Conservation (phyloP, 2,797 vertebrate species). For the Coracias cyanogaster region DNA sequence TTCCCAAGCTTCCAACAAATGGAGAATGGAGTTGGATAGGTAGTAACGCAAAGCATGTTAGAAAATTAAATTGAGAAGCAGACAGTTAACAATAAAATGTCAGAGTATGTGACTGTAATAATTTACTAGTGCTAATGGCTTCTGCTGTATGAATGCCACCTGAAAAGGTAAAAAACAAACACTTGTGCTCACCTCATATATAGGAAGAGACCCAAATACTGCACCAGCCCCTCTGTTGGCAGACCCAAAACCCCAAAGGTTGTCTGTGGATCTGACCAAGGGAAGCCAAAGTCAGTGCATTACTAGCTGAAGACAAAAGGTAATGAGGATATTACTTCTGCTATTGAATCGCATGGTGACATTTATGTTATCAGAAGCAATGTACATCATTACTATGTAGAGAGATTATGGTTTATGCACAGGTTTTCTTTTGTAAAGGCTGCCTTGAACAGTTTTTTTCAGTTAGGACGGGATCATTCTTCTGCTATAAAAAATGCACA, state of each 20-base stretch:
- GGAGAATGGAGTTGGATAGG: background rate
- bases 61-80: constrained; percentile 39
- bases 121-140: background rate
- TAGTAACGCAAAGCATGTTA: background rate
- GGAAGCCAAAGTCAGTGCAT: constrained; percentile 16
- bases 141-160: background rate
- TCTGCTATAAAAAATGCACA: background rate
- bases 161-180: background rate
- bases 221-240: constrained; percentile 67
- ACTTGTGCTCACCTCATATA: constrained; percentile 72
- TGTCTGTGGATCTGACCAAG: constrained; percentile 53
- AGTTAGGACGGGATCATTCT: background rate
- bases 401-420: background rate
- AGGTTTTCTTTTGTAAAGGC: background rate
- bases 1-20: background rate
- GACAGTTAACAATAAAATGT: background rate
- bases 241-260: constrained; percentile 33
- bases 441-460: background rate
- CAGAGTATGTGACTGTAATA: background rate
- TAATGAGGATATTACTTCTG: background rate
- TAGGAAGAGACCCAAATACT: constrained; percentile 74
- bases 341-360: background rate
- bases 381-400: background rate
- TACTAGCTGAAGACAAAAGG: background rate
- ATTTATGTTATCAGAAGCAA: background rate